Conservation (phyloP, 2,888 invertebrate genomes). For the Lacanobia oleracea region DNA sequence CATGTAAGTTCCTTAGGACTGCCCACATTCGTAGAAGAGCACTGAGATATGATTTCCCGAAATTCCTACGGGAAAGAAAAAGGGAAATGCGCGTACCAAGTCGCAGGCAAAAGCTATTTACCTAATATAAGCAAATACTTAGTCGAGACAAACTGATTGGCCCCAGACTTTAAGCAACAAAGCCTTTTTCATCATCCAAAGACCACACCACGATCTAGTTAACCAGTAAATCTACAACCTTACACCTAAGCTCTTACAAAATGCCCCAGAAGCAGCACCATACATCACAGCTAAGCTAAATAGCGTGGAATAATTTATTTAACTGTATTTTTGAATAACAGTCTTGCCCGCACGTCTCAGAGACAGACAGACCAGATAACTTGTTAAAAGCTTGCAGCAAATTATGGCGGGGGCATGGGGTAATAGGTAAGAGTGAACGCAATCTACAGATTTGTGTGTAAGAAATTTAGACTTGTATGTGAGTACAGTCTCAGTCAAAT, state of each 20-base stretch:
- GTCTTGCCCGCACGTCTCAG: constrained; percentile 37
- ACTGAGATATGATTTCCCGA: too few species aligned
- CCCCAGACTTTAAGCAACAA: too few species aligned
- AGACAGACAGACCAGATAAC: constrained; percentile 63
- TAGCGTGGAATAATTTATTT: constrained; percentile 58
- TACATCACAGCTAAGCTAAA: constrained; percentile 45
- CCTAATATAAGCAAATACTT: too few species aligned
- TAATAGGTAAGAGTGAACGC: constrained; percentile 52
- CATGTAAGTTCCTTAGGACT: too few species aligned
- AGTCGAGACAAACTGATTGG: too few species aligned
- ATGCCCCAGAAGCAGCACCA: constrained; percentile 24
- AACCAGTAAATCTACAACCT: not conserved
- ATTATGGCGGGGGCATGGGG: constrained; percentile 47
- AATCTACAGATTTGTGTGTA: constrained; percentile 45
- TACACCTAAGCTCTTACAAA: constrained; percentile 29
- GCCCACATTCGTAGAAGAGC: too few species aligned
- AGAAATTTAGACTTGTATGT: constrained; percentile 36
- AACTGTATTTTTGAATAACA: constrained; percentile 64
- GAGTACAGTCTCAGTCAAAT: not conserved
- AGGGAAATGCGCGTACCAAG: too few species aligned
- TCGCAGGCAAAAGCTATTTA: too few species aligned
- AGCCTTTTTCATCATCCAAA: too few species aligned
- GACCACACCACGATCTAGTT: constrained; percentile 1
- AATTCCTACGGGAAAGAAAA: too few species aligned
- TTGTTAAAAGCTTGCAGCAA: constrained; percentile 62